A percentile compares a stretch with the other conserved stretches of the same genome.
Evolutionary conservation across 1,140 invertebrate species (phyloP).

Genomic region (Eriocheir sinensis): DNA sequence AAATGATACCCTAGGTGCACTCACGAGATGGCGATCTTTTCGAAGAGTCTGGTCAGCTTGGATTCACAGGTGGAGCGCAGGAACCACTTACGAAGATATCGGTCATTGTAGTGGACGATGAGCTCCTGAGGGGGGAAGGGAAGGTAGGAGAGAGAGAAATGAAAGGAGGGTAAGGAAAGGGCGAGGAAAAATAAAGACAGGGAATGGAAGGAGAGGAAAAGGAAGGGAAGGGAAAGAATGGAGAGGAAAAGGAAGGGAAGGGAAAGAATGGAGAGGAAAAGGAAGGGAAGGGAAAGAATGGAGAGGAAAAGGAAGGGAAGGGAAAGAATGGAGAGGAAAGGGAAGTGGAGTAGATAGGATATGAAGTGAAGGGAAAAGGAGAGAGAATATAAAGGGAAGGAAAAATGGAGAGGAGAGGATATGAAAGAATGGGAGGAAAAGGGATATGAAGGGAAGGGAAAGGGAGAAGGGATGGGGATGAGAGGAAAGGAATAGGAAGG

Average conservation of each 20-base stretch:
- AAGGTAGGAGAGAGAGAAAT: neutral
- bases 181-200: neutral
- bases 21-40: constrained; percentile 82
- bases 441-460: neutral
- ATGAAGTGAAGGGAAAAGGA: neutral
- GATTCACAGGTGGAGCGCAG: constrained; percentile 80
- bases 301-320: neutral
- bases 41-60: constrained; percentile 81
- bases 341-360: neutral
- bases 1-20: constrained; percentile 60
- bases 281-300: neutral
- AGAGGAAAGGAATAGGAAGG: neutral
- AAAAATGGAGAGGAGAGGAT: too few relatives aligned
- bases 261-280: neutral
- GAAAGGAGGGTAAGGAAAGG: neutral
- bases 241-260: neutral
- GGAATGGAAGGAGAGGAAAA: neutral
- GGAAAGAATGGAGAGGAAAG: neutral
- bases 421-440: neutral
- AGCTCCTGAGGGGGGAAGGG: constrained; percentile 80
- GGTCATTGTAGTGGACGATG: constrained; percentile 82
- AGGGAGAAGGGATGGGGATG: neutral
- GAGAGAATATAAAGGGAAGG: neutral
- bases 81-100: constrained; percentile 83
- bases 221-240: neutral